Base-by-base conservation (phyloP, 2,797 vertebrate genomes). In the Chloroceryle amazona region DNA sequence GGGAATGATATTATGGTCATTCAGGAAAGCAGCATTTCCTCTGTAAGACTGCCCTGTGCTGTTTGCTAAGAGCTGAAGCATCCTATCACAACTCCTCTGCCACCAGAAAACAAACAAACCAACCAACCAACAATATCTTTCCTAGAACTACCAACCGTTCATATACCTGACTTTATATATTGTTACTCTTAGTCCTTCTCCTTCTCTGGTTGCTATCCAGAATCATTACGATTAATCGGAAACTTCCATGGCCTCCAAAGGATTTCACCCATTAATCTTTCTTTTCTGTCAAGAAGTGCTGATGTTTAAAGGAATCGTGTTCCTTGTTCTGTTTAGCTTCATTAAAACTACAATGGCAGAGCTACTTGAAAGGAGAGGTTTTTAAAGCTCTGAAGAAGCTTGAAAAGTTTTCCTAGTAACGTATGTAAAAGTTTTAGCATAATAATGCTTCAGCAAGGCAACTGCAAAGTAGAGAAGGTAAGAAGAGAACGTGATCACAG, bases 361-460 rank as follows among this genome's bases (percentile, higher is more conserved):
- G 89, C 46, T 12, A 93, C 54, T 96, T 93, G 91, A 93, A 94
- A 96, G 74, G 54, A 90, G 3, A 18, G 44, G 46, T 33, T 82
- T 89, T 89, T 89, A 74, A 86, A 85, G 58, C 33, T 65, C 42
- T 51, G 44, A 94, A 86, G 52, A 37, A 49, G 61, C 57, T 47
- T 57, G n/a, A 83, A 39, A 85, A 87, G 42, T 83, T 91, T 86
- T 90, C 54, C 44, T 39, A 52, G 13, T 46, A 85, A 91, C 62
- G 73, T 78, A 93, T 78, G 89, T 52, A 92, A 93, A 76, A n/a
- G n/a, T 14, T 86, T 90, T 66, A 87, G 57, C 61, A 71, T 49
- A 94, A 81, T 49, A 92, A 80, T 0, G 0, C 10, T 94, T 83
- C 82, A 85, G 82, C 11, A 29, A 89, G 14, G 44, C 6, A 23